phyloP scores from a whole-genome alignment of 1,140 invertebrate species.

The Apis laboriosa region DNA sequence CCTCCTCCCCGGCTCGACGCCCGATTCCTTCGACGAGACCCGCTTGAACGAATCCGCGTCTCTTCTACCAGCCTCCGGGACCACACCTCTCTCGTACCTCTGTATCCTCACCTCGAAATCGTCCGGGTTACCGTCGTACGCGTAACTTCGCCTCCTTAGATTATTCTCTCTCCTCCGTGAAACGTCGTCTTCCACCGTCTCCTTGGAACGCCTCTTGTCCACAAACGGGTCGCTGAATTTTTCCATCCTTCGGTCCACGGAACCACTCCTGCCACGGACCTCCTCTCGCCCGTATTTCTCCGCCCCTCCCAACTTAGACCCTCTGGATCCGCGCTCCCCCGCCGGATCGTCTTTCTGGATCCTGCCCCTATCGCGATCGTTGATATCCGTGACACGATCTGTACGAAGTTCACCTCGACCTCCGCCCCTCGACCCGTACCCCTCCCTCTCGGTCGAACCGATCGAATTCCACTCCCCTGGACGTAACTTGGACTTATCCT shows the following conservation, averaged over 20 bases:
- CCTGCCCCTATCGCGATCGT: slow-evolving; percentile 51
- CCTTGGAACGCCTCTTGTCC: slow-evolving; percentile 43
- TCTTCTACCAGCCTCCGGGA: slow-evolving; percentile 39
- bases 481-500: slow-evolving; percentile 47
- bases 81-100: slow-evolving; percentile 60
- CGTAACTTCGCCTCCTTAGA: slow-evolving; percentile 58
- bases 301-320: slow-evolving; percentile 17
- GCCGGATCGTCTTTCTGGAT: slow-evolving; percentile 48
- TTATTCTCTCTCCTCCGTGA: slow-evolving; percentile 41
- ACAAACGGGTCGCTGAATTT: slow-evolving; percentile 1
- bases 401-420: slow-evolving; percentile 23
- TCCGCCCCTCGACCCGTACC: slow-evolving; percentile 35
- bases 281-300: slow-evolving; percentile 45
- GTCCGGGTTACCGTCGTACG: slow-evolving; percentile 59
- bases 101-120: slow-evolving; percentile 66
- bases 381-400: slow-evolving; percentile 27
- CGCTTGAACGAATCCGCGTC: slow-evolving; percentile 44
- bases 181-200: slow-evolving; percentile 52
- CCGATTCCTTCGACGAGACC: slow-evolving; percentile 23
- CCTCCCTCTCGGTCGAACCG: slow-evolving; percentile 52
- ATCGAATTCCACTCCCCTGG: slow-evolving; percentile 29
- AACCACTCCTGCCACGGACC: slow-evolving; percentile 30
- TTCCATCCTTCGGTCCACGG: slow-evolving; percentile 45
- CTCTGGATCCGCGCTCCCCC: slow-evolving; percentile 28
- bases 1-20: slow-evolving; percentile 47